Conservation (phyloP, 2,113 vertebrate genomes). For the Acrocephalus kingi region DNA sequence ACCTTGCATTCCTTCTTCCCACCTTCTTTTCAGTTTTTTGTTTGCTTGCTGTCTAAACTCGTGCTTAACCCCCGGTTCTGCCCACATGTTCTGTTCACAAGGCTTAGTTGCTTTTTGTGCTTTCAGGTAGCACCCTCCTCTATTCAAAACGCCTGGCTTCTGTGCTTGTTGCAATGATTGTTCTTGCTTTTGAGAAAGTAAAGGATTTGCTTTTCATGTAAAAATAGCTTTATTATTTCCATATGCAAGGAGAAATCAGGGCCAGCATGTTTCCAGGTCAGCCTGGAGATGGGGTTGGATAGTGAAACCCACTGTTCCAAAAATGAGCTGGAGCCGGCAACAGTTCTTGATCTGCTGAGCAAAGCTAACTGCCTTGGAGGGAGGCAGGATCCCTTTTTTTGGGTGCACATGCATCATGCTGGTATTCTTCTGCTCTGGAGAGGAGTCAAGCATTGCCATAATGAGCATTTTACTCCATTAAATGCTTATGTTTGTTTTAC, state of each 20-base stretch:
- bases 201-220: slow-evolving; percentile 8
- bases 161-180: background rate
- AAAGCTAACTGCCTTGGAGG: background rate
- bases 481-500: background rate
- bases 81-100: background rate
- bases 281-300: slow-evolving; percentile 7
- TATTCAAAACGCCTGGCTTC: background rate
- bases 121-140: background rate
- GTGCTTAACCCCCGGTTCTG: background rate
- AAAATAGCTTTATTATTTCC: slow-evolving; percentile 54
- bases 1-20: background rate
- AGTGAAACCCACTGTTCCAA: background rate
- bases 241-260: background rate
- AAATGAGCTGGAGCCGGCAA: background rate
- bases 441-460: background rate
- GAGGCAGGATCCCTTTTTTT: background rate
- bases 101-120: background rate
- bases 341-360: background rate
- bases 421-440: background rate
- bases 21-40: background rate
- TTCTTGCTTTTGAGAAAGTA: slow-evolving; percentile 1
- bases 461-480: background rate
- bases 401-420: background rate
- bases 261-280: slow-evolving; percentile 32
- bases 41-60: background rate